A percentile compares a stretch with the other conserved stretches of the same genome.
Conservation (phyloP, 1,140 invertebrate genomes). For the silkworm (Bombyx mori) region DNA sequence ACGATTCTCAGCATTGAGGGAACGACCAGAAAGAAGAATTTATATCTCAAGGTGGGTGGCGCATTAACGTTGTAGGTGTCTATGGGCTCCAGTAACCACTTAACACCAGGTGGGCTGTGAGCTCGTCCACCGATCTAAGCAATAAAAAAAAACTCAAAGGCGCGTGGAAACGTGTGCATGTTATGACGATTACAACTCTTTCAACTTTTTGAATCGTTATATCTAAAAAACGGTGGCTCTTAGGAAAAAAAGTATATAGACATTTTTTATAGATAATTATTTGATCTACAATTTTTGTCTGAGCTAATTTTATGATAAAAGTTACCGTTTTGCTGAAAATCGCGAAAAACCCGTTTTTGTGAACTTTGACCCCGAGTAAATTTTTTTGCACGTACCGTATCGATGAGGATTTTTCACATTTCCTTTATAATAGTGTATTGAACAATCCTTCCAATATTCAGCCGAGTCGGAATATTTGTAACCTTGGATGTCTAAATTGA, state of each 20-base stretch:
- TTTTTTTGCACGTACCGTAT: neutral
- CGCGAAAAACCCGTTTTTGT: constrained; percentile 9
- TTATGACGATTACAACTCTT: too few relatives aligned
- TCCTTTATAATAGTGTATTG: neutral
- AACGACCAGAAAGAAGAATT: too few relatives aligned
- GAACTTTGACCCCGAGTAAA: constrained; percentile 6
- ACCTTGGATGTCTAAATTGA: too few relatives aligned
- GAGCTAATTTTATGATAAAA: constrained; percentile 9
- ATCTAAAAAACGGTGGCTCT: constrained; percentile 7
- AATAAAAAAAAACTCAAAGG: neutral
- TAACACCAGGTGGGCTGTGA: too few relatives aligned
- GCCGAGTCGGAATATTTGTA: neutral
- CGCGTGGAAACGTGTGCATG: constrained; percentile 3
- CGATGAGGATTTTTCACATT: too few relatives aligned
- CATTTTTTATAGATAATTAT: constrained; percentile 17
- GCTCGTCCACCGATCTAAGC: too few relatives aligned
- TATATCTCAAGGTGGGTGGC: too few relatives aligned
- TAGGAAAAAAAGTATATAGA: constrained; percentile 8
- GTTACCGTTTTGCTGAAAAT: neutral
- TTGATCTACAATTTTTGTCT: constrained; percentile 18
- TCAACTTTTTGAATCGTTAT: too few relatives aligned
- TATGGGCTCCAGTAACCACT: too few relatives aligned
- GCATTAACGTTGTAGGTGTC: too few relatives aligned
- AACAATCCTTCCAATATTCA: too few relatives aligned
- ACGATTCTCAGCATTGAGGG: too few relatives aligned